Base-by-base conservation (phyloP, 2,888 invertebrate genomes). In the Synanthedon myopaeformis region DNA sequence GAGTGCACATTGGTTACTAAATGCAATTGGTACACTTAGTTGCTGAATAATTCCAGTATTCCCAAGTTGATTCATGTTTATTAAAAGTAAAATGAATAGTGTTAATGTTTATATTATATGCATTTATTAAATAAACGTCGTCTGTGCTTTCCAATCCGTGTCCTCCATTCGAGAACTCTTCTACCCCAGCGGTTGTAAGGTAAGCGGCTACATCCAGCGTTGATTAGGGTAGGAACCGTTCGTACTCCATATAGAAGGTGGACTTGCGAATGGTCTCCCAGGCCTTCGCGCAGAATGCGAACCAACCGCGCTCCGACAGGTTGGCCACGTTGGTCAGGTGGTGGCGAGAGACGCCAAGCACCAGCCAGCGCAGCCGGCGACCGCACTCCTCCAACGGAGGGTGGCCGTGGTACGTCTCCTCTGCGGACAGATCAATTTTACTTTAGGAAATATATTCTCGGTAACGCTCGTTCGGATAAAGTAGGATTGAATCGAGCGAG, bases 211-310 rank as follows among this genome's bases (percentile, higher is more conserved):
- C 3, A 3, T 19, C 4, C 23, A 23, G 4, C 23, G 23, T 4
- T 23, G 23, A 23, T 82, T 74, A 83, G 4, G 94, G 93, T 77
- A 96, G 87, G 58, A 95, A 88, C 74, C 95, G 89, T 64, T 93
- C 94, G 73, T 96, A 96, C 74, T 96, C 96, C 61, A 93, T 90
- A 69, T 94, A 94, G 68, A 95, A 91, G 49, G 92, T 92, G 69
- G 94, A 95, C 67, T 95, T 96, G 67, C 92, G 93, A 52, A 96
- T 92, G 49, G 92, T 92, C 62, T 96, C 96, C 94, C 95, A 94
- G 1, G 93, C 93, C 77, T 94, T 93, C 50, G 89, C 90, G 69
- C 94, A 93, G 79, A 93, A 95, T 61, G 94, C 92, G 70, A 93
- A 91, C 96, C 96, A 96, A 63, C 93, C 93, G 70, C 91, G 93